phyloP scores from a whole-genome alignment of 1,140 invertebrate species.

The Protaetia brevitarsis region DNA sequence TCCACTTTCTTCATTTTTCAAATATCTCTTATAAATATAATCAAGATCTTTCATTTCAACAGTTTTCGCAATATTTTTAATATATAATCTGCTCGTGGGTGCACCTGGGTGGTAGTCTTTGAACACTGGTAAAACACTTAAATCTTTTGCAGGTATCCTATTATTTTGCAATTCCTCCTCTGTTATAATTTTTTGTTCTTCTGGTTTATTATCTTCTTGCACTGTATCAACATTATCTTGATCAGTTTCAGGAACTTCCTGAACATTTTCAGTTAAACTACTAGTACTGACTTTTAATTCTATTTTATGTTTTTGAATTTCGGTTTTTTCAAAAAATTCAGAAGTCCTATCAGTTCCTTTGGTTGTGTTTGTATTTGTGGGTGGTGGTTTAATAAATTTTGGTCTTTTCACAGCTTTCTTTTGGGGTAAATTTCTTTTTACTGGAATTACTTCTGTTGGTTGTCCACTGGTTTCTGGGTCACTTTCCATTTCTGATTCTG shows the following conservation, averaged over 20 bases:
- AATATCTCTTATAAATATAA: constrained; percentile 74
- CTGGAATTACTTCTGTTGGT: constrained; percentile 50
- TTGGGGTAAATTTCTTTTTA: constrained; percentile 58
- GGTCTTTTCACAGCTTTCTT: constrained; percentile 61
- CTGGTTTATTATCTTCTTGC: constrained; percentile 41
- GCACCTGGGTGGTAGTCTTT: constrained; percentile 83
- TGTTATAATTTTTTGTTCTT: constrained; percentile 58
- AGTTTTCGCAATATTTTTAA: constrained; percentile 88
- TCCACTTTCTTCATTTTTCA: constrained; percentile 51
- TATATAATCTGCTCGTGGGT: constrained; percentile 79
- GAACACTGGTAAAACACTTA: constrained; percentile 75
- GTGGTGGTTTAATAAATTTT: constrained; percentile 57
- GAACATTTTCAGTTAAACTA: constrained; percentile 45
- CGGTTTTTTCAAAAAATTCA: constrained; percentile 65
- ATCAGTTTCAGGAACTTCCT: constrained; percentile 10
- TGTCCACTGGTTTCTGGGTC: constrained; percentile 55
- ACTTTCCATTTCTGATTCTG: constrained; percentile 80
- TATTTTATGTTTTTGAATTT: constrained; percentile 59
- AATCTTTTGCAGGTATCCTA: constrained; percentile 69
- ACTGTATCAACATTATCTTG: constrained; percentile 39
- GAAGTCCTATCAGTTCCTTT: constrained; percentile 54
- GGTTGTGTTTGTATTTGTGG: constrained; percentile 41
- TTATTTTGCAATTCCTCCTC: constrained; percentile 66
- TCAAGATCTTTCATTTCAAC: constrained; percentile 73
- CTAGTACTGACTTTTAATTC: constrained; percentile 58